A percentile compares a stretch with the other conserved stretches of the same genome.
phyloP scores from a whole-genome alignment of 2,888 invertebrate species.

The Abrostola triplasia region DNA sequence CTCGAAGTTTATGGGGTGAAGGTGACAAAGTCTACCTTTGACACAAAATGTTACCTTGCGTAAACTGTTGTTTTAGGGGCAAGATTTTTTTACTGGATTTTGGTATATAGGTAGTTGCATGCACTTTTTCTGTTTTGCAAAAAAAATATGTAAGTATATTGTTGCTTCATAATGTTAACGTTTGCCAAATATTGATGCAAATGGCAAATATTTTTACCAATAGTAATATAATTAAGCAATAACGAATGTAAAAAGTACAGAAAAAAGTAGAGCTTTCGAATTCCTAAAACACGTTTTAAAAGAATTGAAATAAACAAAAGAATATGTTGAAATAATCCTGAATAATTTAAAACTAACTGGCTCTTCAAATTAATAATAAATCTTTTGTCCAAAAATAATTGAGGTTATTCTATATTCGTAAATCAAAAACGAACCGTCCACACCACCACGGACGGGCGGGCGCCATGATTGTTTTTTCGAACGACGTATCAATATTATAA shows the following conservation, averaged over 20 bases:
- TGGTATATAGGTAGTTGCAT: too few relatives aligned
- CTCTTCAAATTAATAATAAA: not conserved
- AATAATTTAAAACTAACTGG: not conserved
- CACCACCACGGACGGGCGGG: constrained; percentile 27
- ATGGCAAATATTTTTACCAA: too few relatives aligned
- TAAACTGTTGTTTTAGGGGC: not conserved
- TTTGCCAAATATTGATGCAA: too few relatives aligned
- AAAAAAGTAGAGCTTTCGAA: too few relatives aligned
- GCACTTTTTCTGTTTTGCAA: too few relatives aligned
- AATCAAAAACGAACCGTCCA: constrained; percentile 34
- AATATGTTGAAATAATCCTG: not conserved
- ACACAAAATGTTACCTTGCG: constrained; percentile 1
- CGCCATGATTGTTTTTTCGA: constrained; percentile 47
- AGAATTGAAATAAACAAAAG: not conserved
- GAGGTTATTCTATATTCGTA: constrained; percentile 11
- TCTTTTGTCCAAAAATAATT: not conserved
- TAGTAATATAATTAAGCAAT: too few relatives aligned
- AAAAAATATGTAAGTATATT: too few relatives aligned
- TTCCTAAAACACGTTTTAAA: not conserved
- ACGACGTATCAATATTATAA: constrained; percentile 44
- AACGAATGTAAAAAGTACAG: too few relatives aligned
- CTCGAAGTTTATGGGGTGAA: constrained; percentile 14
- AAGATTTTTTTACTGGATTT: not conserved
- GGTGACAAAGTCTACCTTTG: constrained; percentile 12
- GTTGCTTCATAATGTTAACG: too few relatives aligned